Evolutionary conservation across 1,140 invertebrate genomes (phyloP).

Genomic region (Alviniconcha marisindica): DNA sequence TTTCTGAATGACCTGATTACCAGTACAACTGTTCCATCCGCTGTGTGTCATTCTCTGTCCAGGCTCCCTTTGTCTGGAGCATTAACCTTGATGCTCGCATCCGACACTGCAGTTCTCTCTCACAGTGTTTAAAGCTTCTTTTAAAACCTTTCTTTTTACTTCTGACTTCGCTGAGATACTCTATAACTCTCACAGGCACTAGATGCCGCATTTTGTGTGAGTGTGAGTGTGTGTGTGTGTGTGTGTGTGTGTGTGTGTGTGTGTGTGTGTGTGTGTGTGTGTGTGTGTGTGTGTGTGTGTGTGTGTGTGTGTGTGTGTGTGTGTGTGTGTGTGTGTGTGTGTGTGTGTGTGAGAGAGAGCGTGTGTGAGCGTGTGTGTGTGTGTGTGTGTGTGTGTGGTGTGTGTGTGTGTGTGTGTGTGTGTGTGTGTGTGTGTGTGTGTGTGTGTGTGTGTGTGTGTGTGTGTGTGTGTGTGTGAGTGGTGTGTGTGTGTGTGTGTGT

Average conservation of each 20-base stretch:
- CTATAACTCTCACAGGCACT: no score
- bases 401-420: not conserved
- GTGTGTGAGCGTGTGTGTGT: no score
- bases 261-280: not conserved
- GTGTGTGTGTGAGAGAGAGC: no score
- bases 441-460: not conserved
- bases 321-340: not conserved
- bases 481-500: not conserved
- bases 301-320: slow-evolving; percentile 4
- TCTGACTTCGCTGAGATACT: no score
- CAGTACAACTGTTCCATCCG: no score
- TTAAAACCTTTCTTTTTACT: not conserved
- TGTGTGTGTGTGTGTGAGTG: not conserved
- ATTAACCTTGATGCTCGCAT: no score
- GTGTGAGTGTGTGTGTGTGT: not conserved
- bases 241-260: not conserved
- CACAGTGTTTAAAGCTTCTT: not conserved
- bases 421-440: not conserved
- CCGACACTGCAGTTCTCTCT: not conserved
- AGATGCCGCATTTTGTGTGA: no score
- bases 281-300: not conserved
- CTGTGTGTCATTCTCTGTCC: no score
- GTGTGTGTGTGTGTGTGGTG: not conserved
- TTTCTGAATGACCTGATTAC: no score
- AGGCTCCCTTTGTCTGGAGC: no score